Evolutionary conservation across 2,797 vertebrate genomes (phyloP), one percentile per base, ranked within the genome.

Genomic region (Sebastes reedi): DNA sequence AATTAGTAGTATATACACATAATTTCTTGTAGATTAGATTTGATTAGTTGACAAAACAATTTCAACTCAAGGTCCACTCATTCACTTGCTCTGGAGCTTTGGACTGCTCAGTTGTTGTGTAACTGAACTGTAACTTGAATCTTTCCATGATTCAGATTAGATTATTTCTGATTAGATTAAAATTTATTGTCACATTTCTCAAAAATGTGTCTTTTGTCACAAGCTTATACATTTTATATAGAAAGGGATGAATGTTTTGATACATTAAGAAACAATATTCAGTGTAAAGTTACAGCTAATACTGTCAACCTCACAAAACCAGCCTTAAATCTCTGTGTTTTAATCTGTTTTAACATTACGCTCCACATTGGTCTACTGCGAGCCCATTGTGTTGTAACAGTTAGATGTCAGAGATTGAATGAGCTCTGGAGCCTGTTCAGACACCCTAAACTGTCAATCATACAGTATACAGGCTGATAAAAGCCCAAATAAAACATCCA

Each of bases 401-500:
- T 54, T 27, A 54, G 52, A 50, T 50, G 46, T 50, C 16, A 50
- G 61, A 42, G 58, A 36, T 54, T 25, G 29, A 81, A 73, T 77
- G 64, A 69, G 64, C 67, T 65, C 27, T 62, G 22, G 34, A 70
- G 27, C 59, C 11, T n/a, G 29, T 78, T 65, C 1, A 20, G 61
- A 54, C 6, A 5, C 30, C 32, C 24, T 27, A 55, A 79, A 42
- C 46, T 67, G 16, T 68, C 71, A 59, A 12, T 79, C 66, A 67
- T 30, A 66, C 3, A 70, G 46, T 46, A 29, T 8, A 59, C 13
- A 55, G 27, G n/a, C 30, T 50, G 30, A 77, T 80, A 64, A 76
- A 84, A 62, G 5, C 56, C 30, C 24, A 59, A 66, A 87, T 71
- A 58, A 73, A 70, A 67, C 42, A 50, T n/a, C 29, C 18, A 66